Conservation (phyloP, 2,113 vertebrate genomes). For the Plecturocebus donacophilus region DNA sequence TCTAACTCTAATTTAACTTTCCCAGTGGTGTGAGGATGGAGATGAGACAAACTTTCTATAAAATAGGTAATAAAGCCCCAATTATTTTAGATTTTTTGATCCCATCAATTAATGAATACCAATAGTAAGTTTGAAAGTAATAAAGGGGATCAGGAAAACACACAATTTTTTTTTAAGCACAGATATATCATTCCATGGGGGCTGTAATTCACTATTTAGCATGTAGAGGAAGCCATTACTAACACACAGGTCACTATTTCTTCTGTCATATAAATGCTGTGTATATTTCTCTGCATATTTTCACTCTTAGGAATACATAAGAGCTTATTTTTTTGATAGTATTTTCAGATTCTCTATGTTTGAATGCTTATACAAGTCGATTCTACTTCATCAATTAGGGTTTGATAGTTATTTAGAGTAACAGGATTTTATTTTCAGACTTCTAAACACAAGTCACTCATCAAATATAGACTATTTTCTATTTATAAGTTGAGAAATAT, state of each 20-base stretch:
- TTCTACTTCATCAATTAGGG: not conserved
- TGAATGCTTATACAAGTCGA: not conserved
- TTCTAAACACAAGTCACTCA: not conserved
- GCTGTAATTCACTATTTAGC: not conserved
- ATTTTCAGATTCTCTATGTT: not conserved
- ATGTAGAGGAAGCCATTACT: not conserved
- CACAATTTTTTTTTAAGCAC: not conserved
- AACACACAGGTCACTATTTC: not conserved
- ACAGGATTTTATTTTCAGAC: not conserved
- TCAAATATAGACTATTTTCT: not conserved
- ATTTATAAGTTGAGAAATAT: not conserved
- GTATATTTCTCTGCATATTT: not conserved
- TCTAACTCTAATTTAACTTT: not conserved
- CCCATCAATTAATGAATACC: not conserved
- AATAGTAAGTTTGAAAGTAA: not conserved
- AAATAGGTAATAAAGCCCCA: not conserved
- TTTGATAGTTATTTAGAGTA: not conserved
- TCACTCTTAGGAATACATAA: not conserved
- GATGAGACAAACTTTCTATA: not conserved
- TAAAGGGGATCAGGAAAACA: not conserved
- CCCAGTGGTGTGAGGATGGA: rapidly evolving
- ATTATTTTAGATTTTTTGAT: not conserved
- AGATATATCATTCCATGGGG: not conserved
- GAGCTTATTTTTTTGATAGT: not conserved
- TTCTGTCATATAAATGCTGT: not conserved